Conservation (phyloP, 2,113 vertebrate species). For the Oryzias javanicus region DNA sequence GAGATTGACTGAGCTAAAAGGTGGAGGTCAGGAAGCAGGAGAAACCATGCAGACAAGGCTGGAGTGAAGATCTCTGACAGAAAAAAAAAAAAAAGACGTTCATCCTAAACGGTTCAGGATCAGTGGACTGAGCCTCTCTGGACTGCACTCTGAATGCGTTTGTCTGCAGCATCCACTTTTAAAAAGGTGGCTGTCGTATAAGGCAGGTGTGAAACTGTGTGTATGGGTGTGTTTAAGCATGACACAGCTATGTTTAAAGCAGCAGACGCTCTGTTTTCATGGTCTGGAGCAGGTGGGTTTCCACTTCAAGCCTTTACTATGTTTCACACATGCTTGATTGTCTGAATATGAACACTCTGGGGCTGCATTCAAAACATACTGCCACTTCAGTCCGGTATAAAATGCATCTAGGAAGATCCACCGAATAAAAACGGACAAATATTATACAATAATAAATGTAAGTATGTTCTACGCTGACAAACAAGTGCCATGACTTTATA, state of each 20-base stretch:
- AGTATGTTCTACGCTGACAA: no score
- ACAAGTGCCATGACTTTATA: conserved; percentile 19
- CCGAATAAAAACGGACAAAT: not conserved
- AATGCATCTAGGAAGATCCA: conserved; percentile 4
- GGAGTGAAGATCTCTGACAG: conserved; percentile 64
- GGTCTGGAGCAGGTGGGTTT: conserved; percentile 46
- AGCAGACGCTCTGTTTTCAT: conserved; percentile 65
- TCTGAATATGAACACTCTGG: conserved; percentile 49
- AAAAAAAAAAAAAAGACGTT: conserved; percentile 71
- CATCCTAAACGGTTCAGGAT: conserved; percentile 70
- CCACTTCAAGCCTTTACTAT: conserved; percentile 30
- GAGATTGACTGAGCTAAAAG: conserved; percentile 42
- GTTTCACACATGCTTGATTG: conserved; percentile 66
- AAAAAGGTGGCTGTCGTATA: conserved; percentile 50
- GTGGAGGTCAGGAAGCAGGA: conserved; percentile 57
- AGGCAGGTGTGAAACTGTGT: conserved; percentile 56
- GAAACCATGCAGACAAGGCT: conserved; percentile 49
- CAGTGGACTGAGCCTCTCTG: conserved; percentile 68
- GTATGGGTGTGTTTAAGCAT: conserved; percentile 51
- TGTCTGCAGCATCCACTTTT: conserved; percentile 51
- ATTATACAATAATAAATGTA: no score
- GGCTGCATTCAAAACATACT: conserved; percentile 40
- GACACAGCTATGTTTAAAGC: conserved; percentile 67
- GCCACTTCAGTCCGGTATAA: conserved; percentile 10
- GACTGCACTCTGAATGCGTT: conserved; percentile 26